phyloP scores from a whole-genome alignment of 2,113 vertebrate genomes.

The Cromileptes altivelis region DNA sequence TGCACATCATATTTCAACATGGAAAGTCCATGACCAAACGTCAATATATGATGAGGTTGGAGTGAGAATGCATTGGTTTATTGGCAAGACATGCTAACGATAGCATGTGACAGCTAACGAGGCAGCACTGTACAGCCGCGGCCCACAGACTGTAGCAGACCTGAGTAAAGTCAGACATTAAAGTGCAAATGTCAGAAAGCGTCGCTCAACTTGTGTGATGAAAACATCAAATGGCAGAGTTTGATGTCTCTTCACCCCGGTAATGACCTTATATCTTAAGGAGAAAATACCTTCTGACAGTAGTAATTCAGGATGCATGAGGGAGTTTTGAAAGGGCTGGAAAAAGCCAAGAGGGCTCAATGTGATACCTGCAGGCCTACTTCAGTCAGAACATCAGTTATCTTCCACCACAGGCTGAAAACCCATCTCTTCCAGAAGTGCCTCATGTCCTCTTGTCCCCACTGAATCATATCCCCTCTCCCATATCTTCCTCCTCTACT shows the following conservation, averaged over 20 bases:
- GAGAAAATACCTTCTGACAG: background rate
- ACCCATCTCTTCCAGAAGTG: constrained; percentile 44
- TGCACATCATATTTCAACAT: too few relatives aligned
- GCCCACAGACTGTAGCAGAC: background rate
- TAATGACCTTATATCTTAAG: background rate
- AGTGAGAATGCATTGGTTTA: background rate
- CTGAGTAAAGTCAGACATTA: background rate
- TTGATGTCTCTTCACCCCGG: background rate
- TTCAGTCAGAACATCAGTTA: constrained; percentile 34
- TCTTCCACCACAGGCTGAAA: constrained; percentile 47
- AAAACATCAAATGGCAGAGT: background rate
- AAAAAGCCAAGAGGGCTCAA: background rate
- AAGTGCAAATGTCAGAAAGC: background rate
- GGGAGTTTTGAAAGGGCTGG: constrained; percentile 3
- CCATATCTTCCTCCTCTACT: constrained; percentile 44
- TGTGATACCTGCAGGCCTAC: constrained; percentile 25
- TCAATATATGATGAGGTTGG: too few relatives aligned
- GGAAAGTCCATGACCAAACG: too few relatives aligned
- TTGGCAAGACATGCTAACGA: background rate
- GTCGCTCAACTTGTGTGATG: background rate
- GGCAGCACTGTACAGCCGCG: background rate
- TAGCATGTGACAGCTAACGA: background rate
- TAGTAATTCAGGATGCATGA: background rate
- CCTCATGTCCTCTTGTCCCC: constrained; percentile 36
- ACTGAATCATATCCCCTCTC: constrained; percentile 49